Conservation (phyloP, 2,888 invertebrate genomes). For the Platycheirus rosarum region DNA sequence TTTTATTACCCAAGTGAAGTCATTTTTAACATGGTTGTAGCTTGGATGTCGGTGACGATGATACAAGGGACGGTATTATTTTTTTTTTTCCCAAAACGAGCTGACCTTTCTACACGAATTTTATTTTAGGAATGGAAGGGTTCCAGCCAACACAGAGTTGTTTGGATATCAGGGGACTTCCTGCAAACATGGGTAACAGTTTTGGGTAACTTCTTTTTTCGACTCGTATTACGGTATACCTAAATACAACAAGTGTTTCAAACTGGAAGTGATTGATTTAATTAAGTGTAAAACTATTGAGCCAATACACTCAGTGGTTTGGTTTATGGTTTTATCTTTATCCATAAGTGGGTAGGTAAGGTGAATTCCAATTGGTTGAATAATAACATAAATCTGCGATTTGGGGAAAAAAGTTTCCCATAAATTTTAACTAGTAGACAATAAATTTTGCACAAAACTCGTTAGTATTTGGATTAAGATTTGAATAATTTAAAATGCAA, state of each 20-base stretch:
- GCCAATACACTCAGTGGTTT: slow-evolving; percentile 14
- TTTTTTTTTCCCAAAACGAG: slow-evolving; percentile 19
- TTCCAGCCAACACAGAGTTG: neutral
- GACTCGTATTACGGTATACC: slow-evolving; percentile 24
- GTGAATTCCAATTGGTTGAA: slow-evolving; percentile 30
- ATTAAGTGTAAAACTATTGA: slow-evolving; percentile 54
- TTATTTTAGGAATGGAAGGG: slow-evolving; percentile 32
- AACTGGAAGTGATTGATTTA: slow-evolving; percentile 52
- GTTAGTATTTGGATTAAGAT: slow-evolving; percentile 57
- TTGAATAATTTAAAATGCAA: slow-evolving; percentile 55
- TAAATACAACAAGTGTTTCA: slow-evolving; percentile 38
- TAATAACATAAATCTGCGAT: slow-evolving; percentile 49
- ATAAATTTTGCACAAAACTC: slow-evolving; percentile 67
- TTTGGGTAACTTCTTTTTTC: slow-evolving; percentile 4
- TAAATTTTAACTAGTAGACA: slow-evolving; percentile 47
- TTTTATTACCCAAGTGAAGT: slow-evolving; percentile 68
- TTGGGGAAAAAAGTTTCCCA: slow-evolving; percentile 30
- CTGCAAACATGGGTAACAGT: slow-evolving; percentile 33
- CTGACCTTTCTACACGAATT: slow-evolving; percentile 52
- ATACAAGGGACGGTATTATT: slow-evolving; percentile 49
- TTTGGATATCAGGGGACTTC: slow-evolving; percentile 56
- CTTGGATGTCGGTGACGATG: slow-evolving; percentile 37
- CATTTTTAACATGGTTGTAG: slow-evolving; percentile 55
- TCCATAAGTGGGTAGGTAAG: slow-evolving; percentile 7
- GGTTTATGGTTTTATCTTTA: slow-evolving; percentile 29